These are phyloP conservation scores for Caenorhabditis sp. DNA, from an alignment of 2,888 invertebrate species.

Conservation along the genomic window DNA sequence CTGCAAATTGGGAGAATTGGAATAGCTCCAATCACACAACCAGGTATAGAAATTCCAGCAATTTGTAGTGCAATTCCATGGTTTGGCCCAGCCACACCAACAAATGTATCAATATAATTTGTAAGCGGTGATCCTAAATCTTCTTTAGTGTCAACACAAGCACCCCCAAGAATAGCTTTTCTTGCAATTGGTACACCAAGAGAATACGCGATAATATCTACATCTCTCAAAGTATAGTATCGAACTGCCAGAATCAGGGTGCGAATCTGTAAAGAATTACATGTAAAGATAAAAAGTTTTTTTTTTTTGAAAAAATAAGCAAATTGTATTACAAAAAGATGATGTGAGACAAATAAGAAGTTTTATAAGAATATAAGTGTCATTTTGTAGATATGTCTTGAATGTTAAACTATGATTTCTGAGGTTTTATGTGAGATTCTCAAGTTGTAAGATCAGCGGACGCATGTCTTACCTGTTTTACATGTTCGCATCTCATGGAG, in stretches of 20 bases:
- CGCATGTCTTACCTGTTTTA: slow-evolving; percentile 36
- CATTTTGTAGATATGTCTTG: too few relatives aligned
- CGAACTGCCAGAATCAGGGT: slow-evolving; percentile 64
- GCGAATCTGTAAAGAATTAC: slow-evolving; percentile 48
- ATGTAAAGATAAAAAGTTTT: too few relatives aligned
- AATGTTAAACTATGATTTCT: too few relatives aligned
- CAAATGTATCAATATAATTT: slow-evolving; percentile 61
- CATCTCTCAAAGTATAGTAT: slow-evolving; percentile 61
- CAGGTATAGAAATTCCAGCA: slow-evolving; percentile 37
- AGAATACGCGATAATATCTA: slow-evolving; percentile 63
- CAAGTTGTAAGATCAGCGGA: background rate
- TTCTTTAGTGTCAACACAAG: slow-evolving; percentile 64
- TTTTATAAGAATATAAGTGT: too few relatives aligned
- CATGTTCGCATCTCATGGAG: slow-evolving; percentile 62
- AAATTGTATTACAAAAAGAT: too few relatives aligned
- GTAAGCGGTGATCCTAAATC: slow-evolving; percentile 58
- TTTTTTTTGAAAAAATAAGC: too few relatives aligned
- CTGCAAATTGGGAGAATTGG: slow-evolving; percentile 46
- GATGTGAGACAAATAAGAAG: too few relatives aligned
- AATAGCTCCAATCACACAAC: slow-evolving; percentile 43
- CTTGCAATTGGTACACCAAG: slow-evolving; percentile 64
- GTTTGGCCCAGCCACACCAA: slow-evolving; percentile 68
- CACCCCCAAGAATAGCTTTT: slow-evolving; percentile 64
- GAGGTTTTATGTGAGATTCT: too few relatives aligned
- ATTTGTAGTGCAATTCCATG: slow-evolving; percentile 62